These are phyloP conservation scores for Drosophila kambysellisi DNA, from an alignment of 2,888 invertebrate species.

Conservation along the genomic window DNA sequence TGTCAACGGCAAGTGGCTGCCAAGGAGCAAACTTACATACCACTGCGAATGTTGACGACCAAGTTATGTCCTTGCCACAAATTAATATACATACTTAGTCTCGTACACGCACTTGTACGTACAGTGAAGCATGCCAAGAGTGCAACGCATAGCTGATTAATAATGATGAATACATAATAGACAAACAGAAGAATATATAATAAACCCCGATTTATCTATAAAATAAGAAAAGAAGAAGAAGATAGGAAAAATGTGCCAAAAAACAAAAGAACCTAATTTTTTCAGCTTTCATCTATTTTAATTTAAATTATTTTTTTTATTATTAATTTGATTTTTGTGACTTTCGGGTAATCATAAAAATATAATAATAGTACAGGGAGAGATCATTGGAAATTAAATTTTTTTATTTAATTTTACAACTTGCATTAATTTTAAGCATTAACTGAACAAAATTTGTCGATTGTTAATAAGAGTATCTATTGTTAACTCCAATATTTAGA, in stretches of 20 bases:
- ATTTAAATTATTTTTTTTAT: background rate
- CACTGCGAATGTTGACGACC: constrained; percentile 67
- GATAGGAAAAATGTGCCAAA: background rate
- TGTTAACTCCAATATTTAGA: background rate
- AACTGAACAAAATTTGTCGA: too few species aligned
- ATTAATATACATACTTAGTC: constrained; percentile 42
- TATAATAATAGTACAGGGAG: too few species aligned
- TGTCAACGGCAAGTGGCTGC: constrained; percentile 73
- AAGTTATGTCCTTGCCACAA: constrained; percentile 73
- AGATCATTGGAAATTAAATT: too few species aligned
- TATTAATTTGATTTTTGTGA: background rate
- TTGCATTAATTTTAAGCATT: too few species aligned
- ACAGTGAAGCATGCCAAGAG: constrained; percentile 30
- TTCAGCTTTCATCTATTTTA: background rate
- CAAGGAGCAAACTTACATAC: constrained; percentile 56
- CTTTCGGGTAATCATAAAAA: too few species aligned
- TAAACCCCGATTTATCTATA: background rate
- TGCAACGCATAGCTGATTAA: background rate
- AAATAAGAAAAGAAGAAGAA: background rate
- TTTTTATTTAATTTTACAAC: too few species aligned
- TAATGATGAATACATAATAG: background rate
- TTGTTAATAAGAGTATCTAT: too few species aligned
- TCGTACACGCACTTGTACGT: constrained; percentile 5
- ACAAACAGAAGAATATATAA: background rate
- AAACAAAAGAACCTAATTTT: background rate